These are phyloP conservation scores for Phortica magna DNA, from an alignment of 2,888 invertebrate species.

Conservation along the genomic window DNA sequence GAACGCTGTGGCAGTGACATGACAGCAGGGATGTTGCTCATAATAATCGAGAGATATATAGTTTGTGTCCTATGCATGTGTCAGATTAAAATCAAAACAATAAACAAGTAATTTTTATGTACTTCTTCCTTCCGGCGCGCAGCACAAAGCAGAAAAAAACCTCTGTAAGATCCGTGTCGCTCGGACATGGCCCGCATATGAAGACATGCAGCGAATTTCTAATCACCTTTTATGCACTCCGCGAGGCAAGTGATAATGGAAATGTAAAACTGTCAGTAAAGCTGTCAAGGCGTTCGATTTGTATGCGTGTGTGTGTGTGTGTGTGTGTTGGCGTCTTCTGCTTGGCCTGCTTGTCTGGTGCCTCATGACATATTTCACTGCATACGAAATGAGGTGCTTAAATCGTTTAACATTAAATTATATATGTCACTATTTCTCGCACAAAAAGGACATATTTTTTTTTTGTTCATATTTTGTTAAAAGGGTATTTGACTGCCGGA, in stretches of 20 bases:
- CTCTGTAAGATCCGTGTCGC: neutral
- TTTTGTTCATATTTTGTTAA: too few relatives aligned
- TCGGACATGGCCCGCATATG: neutral
- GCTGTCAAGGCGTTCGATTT: conserved; percentile 34
- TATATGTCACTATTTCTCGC: too few relatives aligned
- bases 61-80: conserved; percentile 31
- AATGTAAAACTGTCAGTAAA: conserved; percentile 33
- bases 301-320: neutral
- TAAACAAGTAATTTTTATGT: conserved; percentile 47
- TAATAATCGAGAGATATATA: neutral
- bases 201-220: neutral
- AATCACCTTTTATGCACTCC: neutral
- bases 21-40: neutral
- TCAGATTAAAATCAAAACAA: conserved; percentile 48
- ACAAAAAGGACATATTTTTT: too few relatives aligned
- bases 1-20: neutral
- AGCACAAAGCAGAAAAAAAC: neutral
- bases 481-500: too few relatives aligned
- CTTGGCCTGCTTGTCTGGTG: neutral
- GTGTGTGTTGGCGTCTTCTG: neutral
- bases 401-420: neutral
- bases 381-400: neutral
- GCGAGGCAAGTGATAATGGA: neutral
- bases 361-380: neutral
- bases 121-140: conserved; percentile 54